Conservation (phyloP, 2,888 invertebrate genomes). For the Melanchra persicariae region DNA sequence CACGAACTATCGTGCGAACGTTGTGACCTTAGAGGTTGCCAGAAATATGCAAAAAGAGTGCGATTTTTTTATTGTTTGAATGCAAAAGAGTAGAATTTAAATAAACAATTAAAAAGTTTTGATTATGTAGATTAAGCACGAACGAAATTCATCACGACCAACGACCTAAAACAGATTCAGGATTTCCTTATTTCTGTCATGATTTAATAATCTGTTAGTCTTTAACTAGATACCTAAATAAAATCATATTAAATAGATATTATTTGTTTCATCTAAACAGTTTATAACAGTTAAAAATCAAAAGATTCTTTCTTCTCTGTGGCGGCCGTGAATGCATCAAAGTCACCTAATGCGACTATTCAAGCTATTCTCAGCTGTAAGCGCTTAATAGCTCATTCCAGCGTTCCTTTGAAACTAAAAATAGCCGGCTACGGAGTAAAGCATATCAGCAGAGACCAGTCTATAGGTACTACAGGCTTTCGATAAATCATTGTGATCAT, state of each 20-base stretch:
- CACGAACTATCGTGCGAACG: slow-evolving; percentile 76
- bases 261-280: background rate
- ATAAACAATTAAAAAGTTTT: background rate
- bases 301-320: background rate
- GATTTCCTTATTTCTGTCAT: slow-evolving; percentile 4
- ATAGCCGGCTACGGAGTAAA: slow-evolving; percentile 59
- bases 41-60: slow-evolving; percentile 32
- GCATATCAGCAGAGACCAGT: slow-evolving; percentile 55
- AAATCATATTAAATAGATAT: too few species aligned
- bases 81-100: slow-evolving; percentile 6
- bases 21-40: slow-evolving; percentile 69
- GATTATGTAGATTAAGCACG: slow-evolving; percentile 5
- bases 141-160: slow-evolving; percentile 5
- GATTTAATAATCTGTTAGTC: background rate
- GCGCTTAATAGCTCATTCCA: slow-evolving; percentile 51
- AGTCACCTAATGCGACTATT: slow-evolving; percentile 46
- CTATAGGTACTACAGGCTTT: slow-evolving; percentile 53
- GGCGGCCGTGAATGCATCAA: slow-evolving; percentile 25
- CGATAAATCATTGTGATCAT: slow-evolving; percentile 5
- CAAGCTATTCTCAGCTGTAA: slow-evolving; percentile 57
- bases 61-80: slow-evolving; percentile 7
- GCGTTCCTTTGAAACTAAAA: slow-evolving; percentile 64
- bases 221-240: background rate
- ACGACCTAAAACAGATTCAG: background rate
- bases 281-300: background rate